Evolutionary conservation across 1,140 invertebrate genomes (phyloP).

Genomic region (Hermetia illucens): DNA sequence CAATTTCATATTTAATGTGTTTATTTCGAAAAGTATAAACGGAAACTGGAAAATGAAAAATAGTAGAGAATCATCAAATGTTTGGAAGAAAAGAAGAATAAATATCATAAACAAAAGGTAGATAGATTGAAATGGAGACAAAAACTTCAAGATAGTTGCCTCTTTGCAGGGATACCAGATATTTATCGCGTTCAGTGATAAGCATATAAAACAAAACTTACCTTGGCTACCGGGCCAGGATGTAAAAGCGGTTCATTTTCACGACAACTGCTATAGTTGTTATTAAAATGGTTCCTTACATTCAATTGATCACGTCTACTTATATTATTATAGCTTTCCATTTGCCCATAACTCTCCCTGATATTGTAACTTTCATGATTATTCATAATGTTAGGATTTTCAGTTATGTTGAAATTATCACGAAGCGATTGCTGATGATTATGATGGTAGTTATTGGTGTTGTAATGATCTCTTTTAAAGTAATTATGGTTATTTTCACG

Average conservation of each 20-base stretch:
- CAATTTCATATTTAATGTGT: no score
- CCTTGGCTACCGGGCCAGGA: slow-evolving; percentile 29
- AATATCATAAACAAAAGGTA: no score
- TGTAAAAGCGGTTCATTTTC: slow-evolving; percentile 55
- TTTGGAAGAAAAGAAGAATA: no score
- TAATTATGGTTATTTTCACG: slow-evolving; percentile 3
- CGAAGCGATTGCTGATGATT: slow-evolving; percentile 6
- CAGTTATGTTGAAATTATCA: slow-evolving; percentile 7
- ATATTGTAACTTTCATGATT: slow-evolving; percentile 3
- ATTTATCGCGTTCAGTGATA: no score
- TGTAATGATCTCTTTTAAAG: slow-evolving; percentile 3
- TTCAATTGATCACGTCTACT: neutral
- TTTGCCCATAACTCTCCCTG: neutral
- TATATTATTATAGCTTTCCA: neutral
- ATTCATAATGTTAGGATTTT: slow-evolving; percentile 6
- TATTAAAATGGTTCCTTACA: slow-evolving; percentile 12
- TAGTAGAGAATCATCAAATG: no score
- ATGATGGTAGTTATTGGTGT: slow-evolving; percentile 6
- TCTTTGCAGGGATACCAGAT: no score
- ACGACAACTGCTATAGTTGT: slow-evolving; percentile 33
- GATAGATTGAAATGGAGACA: no score
- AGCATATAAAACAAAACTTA: slow-evolving; percentile 13
- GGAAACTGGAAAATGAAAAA: no score
- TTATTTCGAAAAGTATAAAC: no score
- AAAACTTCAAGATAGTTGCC: no score